Evolutionary conservation across 1,140 invertebrate genomes (phyloP).

Genomic region (Drosophila pandora): DNA sequence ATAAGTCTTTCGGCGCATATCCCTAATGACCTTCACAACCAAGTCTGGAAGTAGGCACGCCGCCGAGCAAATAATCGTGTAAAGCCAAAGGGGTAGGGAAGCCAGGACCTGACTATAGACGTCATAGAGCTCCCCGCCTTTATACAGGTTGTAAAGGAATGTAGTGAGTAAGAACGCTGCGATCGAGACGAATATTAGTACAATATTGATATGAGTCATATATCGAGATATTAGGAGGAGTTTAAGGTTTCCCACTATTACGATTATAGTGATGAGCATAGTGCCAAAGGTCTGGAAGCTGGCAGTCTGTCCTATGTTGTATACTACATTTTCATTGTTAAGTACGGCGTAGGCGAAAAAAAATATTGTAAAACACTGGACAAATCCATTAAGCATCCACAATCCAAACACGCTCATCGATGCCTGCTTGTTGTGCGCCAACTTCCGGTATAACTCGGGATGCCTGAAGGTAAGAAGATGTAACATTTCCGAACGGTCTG

Average conservation of each 20-base stretch:
- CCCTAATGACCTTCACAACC: neutral
- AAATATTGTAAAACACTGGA: slow-evolving; percentile 85
- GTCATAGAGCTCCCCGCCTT: slow-evolving; percentile 85
- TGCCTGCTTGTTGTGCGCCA: slow-evolving; percentile 87
- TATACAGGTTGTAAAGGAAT: slow-evolving; percentile 85
- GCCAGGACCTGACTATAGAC: slow-evolving; percentile 86
- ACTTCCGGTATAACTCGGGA: slow-evolving; percentile 88
- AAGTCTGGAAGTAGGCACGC: slow-evolving; percentile 86
- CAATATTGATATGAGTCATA: slow-evolving; percentile 86
- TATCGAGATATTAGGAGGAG: slow-evolving; percentile 87
- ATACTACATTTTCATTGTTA: slow-evolving; percentile 77
- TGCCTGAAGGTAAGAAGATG: slow-evolving; percentile 77
- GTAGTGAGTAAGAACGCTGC: slow-evolving; percentile 85
- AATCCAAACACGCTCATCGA: slow-evolving; percentile 86
- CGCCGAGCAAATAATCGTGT: slow-evolving; percentile 85
- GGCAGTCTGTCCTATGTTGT: slow-evolving; percentile 79
- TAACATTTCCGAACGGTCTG: neutral
- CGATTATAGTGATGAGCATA: slow-evolving; percentile 84
- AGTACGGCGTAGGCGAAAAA: slow-evolving; percentile 82
- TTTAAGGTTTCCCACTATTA: slow-evolving; percentile 85
- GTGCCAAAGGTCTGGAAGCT: slow-evolving; percentile 84
- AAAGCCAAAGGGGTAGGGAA: slow-evolving; percentile 86
- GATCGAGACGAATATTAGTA: slow-evolving; percentile 86
- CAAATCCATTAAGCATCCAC: slow-evolving; percentile 87
- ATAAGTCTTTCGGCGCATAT: neutral